Evolutionary conservation across 2,888 invertebrate species (phyloP).

Genomic region (Unio delphinus): DNA sequence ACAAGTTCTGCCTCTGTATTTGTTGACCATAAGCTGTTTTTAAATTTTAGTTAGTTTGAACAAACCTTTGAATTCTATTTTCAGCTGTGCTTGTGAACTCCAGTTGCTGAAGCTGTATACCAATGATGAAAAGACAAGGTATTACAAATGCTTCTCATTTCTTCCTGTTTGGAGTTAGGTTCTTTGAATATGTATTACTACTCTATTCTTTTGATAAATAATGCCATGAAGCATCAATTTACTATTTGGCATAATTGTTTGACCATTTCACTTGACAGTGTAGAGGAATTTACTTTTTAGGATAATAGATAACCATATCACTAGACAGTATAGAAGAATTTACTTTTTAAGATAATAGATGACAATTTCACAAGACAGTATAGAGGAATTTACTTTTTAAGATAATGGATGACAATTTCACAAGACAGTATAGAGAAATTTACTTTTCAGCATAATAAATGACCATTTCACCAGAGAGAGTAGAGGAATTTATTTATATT

Average conservation of each 20-base stretch:
- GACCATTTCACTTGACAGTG: no score
- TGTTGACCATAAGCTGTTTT: neutral
- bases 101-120: conserved; percentile 79
- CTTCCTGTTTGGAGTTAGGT: neutral
- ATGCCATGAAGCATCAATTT: conserved; percentile 1
- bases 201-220: no score
- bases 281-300: no score
- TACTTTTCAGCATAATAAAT: neutral
- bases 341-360: neutral
- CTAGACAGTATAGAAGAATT: neutral
- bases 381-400: neutral
- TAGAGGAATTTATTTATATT: no score
- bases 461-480: neutral
- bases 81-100: conserved; percentile 51
- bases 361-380: neutral
- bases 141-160: conserved; percentile 1
- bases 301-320: neutral
- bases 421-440: no score
- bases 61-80: conserved; percentile 12
- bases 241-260: conserved; percentile 3
- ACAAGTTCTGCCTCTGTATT: no score
- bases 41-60: neutral
- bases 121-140: conserved; percentile 85
- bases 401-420: neutral
- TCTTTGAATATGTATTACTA: no score